Evolutionary conservation across 1,140 invertebrate genomes (phyloP).

Genomic region (Achatina immaculata): DNA sequence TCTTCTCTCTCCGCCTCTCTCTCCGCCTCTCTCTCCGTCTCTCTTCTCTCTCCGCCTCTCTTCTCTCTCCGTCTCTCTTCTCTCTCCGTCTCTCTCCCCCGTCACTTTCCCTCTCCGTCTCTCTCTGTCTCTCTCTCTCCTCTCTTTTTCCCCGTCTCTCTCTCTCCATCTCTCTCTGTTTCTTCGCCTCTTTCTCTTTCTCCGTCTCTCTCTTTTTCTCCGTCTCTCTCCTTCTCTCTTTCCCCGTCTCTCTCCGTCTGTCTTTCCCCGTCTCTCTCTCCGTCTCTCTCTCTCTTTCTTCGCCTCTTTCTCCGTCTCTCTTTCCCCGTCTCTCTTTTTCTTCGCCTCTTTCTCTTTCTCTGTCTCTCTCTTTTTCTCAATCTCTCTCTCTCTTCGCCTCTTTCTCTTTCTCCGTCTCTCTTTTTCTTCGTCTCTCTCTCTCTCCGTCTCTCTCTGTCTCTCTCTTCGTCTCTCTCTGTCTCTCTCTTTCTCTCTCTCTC

Average conservation of each 20-base stretch:
- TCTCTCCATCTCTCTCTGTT: not conserved
- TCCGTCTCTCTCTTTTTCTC: not conserved
- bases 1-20: too few relatives aligned
- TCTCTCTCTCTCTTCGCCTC: too few relatives aligned
- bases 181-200: slow-evolving; percentile 1
- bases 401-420: too few relatives aligned
- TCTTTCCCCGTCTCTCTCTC: not conserved
- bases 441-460: not conserved
- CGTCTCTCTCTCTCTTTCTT: not conserved
- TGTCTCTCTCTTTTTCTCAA: too few relatives aligned
- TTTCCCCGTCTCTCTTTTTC: not conserved
- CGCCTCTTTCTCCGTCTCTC: not conserved
- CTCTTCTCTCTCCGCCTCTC: too few relatives aligned
- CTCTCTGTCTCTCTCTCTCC: not conserved
- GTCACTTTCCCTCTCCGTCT: not conserved
- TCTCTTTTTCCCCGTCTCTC: not conserved
- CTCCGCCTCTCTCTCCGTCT: too few relatives aligned
- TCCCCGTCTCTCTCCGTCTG: not conserved
- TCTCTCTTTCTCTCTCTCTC: not conserved
- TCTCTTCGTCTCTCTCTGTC: not conserved
- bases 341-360: too few relatives aligned
- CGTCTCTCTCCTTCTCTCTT: not conserved
- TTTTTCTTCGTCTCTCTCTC: not conserved
- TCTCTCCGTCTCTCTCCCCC: too few relatives aligned
- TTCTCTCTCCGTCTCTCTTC: too few relatives aligned